Percentiles rank a stretch among this genome's conserved stretches.
These are phyloP conservation scores for Acronicta psi DNA, from an alignment of 2,888 invertebrate species.

Conservation along the genomic window DNA sequence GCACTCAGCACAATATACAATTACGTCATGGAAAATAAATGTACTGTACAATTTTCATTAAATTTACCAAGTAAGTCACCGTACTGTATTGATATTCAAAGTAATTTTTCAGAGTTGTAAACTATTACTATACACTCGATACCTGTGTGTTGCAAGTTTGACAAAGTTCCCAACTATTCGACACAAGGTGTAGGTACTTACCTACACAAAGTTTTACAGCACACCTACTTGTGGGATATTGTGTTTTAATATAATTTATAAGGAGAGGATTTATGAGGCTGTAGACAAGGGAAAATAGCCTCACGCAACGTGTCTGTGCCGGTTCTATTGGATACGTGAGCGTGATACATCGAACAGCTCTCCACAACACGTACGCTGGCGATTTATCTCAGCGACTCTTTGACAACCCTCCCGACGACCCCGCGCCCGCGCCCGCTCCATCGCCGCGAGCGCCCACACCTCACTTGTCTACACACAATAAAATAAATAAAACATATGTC, in stretches of 20 bases:
- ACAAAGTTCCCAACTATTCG: slow-evolving; percentile 46
- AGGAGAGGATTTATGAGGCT: slow-evolving; percentile 78
- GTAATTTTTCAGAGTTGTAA: slow-evolving; percentile 1
- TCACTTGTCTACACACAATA: slow-evolving; percentile 69
- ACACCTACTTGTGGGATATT: slow-evolving; percentile 62
- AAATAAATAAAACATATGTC: slow-evolving; percentile 63
- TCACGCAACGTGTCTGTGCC: slow-evolving; percentile 77
- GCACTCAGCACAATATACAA: too few relatives aligned
- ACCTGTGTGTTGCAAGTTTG: too few relatives aligned
- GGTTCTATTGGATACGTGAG: slow-evolving; percentile 79
- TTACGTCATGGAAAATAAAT: too few relatives aligned
- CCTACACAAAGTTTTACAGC: slow-evolving; percentile 55
- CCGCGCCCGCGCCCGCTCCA: slow-evolving; percentile 17
- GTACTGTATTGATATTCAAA: slow-evolving; percentile 1
- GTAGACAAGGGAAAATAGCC: slow-evolving; percentile 74
- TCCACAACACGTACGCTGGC: slow-evolving; percentile 72
- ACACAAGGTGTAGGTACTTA: slow-evolving; percentile 37
- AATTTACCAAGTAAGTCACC: slow-evolving; percentile 10
- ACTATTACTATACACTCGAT: slow-evolving; percentile 16
- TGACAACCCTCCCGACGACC: slow-evolving; percentile 56
- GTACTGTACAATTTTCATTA: too few relatives aligned
- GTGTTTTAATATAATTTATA: slow-evolving; percentile 81
- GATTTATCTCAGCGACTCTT: slow-evolving; percentile 74
- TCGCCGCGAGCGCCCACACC: slow-evolving; percentile 17
- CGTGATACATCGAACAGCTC: slow-evolving; percentile 73